Conservation (phyloP, 2,113 vertebrate species). For the Platysternon megacephalum region DNA sequence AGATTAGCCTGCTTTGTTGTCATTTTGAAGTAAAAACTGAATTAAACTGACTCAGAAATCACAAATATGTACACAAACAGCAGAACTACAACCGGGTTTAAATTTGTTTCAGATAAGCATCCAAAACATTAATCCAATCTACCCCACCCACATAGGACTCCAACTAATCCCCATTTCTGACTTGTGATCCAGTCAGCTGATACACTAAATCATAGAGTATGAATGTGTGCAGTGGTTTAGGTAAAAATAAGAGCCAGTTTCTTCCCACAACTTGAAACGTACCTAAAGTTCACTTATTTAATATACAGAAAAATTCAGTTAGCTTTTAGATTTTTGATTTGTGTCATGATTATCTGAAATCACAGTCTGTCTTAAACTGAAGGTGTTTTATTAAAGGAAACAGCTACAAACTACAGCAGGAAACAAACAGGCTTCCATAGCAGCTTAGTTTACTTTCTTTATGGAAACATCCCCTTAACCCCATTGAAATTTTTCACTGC, state of each 20-base stretch:
- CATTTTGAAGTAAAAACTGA: not conserved
- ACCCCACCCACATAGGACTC: not conserved
- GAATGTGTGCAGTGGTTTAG: not conserved
- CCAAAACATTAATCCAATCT: not conserved
- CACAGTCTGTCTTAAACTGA: not conserved
- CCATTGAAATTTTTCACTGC: too few species aligned
- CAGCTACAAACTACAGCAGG: not conserved
- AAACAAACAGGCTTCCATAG: not conserved
- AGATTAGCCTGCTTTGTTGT: not conserved
- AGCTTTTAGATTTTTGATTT: not conserved
- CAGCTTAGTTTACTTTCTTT: not conserved
- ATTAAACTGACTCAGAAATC: not conserved
- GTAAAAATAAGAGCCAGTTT: not conserved
- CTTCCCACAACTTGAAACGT: not conserved
- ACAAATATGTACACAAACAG: not conserved
- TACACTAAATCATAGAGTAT: too few species aligned
- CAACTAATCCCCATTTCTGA: not conserved
- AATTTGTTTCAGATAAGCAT: not conserved
- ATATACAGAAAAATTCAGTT: not conserved
- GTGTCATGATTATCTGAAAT: not conserved
- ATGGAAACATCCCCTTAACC: too few species aligned
- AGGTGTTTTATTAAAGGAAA: not conserved
- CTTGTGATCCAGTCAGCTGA: constrained; percentile 1
- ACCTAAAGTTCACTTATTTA: too few species aligned
- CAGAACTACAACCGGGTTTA: not conserved